Evolutionary conservation across 2,797 vertebrate species (phyloP).

Genomic region (Pseudopleuronectes americanus): DNA sequence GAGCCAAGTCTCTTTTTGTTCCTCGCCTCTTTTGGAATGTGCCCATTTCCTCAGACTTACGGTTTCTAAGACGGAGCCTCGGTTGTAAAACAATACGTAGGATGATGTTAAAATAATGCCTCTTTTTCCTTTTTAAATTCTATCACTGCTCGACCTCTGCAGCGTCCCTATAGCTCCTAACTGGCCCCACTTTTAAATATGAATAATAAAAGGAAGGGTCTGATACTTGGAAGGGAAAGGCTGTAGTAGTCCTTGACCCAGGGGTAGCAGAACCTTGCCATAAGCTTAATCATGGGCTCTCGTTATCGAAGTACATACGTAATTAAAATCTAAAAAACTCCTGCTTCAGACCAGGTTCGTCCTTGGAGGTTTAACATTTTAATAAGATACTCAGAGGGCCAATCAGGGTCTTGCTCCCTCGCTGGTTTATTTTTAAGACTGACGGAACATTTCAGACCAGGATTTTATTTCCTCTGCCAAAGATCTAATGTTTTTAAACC

Average conservation of each 20-base stretch:
- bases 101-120: neutral
- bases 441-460: neutral
- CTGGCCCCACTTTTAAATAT: constrained; percentile 16
- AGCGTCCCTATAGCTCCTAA: neutral
- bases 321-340: constrained; percentile 60
- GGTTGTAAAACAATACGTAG: neutral
- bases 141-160: neutral
- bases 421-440: constrained; percentile 21
- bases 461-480: constrained; percentile 4
- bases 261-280: constrained; percentile 51
- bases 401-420: constrained; percentile 34
- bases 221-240: constrained; percentile 8
- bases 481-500: no score
- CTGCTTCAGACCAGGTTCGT: constrained; percentile 36
- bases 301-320: constrained; percentile 57
- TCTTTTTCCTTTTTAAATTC: neutral
- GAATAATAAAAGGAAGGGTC: constrained; percentile 17
- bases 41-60: neutral
- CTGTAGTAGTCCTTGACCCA: constrained; percentile 64
- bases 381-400: constrained; percentile 48
- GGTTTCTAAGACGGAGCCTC: neutral
- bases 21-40: neutral
- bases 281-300: constrained; percentile 47
- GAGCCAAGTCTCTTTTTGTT: constrained; percentile 32
- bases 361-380: constrained; percentile 61